Evolutionary conservation across 2,113 vertebrate species (phyloP), one percentile per base, ranked within the genome.

Genomic region (Periophthalmodon schlosseri): DNA sequence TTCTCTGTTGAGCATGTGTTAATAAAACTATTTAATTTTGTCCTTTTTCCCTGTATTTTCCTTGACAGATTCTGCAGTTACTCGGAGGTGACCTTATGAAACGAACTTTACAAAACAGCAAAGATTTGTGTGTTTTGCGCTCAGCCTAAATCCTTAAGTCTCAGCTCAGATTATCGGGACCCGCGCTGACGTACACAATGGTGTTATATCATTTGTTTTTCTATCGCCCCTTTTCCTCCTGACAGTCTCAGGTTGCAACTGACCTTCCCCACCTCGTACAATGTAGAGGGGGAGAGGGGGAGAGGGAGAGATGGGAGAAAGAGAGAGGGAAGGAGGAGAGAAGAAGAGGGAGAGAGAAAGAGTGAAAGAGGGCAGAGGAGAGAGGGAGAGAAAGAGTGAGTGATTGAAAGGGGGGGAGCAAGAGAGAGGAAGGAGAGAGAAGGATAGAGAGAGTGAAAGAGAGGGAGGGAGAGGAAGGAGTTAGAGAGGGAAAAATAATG

Each of bases 121-220:
- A 11, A 50, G 10, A 14, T 70, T 70, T 70, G 20, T 10, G 12
- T 49, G 28, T 80, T 68, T 44, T 34, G 16, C 50, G 36, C 73
- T 46, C 2, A 52, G 63, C 49, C 11, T 68, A 69, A 84, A 69
- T 72, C 68, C 64, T 28, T 39, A 36, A 33, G 1, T 5, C 11
- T 20, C 20, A 6, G 10, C 23, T 57, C 5, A 68, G 72, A 74
- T 75, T 68, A 72, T 70, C 50, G 50, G 46, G 70, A 49, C 23
- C 0, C 8, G 58, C 64, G 21, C 58, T 75, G 79, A 79, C 56
- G 72, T 70, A 68, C 73, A 80, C 72, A 47, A 81, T 52, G 74
- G 70, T 54, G 84, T 87, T 88, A 84, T 84, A 87, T 90, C 79
- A 86, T 86, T 87, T 83, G 81, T 90, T 92, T 84, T 89, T 77